phyloP scores from a whole-genome alignment of 2,797 vertebrate species.

The Tapera naevia region DNA sequence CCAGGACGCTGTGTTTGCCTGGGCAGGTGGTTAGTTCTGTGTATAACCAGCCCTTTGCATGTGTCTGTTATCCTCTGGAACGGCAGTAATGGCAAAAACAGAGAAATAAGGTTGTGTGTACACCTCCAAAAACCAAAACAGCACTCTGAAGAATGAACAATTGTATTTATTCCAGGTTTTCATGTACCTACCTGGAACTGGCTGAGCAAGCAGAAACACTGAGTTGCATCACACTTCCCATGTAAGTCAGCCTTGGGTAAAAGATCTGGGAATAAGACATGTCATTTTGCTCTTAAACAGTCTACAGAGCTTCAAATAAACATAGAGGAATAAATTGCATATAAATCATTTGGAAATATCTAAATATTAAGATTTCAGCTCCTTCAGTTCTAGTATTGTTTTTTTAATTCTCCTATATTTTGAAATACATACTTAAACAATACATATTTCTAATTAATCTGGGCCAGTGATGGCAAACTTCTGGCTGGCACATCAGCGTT shows the following conservation, averaged over 20 bases:
- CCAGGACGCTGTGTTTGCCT: background rate
- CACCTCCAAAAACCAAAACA: background rate
- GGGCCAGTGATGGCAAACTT: background rate
- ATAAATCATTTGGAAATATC: background rate
- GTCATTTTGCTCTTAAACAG: background rate
- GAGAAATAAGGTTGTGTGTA: background rate
- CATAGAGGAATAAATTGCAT: background rate
- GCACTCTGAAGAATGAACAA: background rate
- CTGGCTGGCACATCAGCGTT: fast-evolving
- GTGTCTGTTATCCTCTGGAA: background rate
- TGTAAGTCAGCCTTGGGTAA: background rate
- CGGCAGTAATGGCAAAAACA: background rate
- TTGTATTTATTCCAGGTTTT: background rate
- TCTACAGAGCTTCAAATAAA: background rate
- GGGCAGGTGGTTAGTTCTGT: background rate
- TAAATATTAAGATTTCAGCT: background rate
- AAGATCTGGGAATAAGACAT: background rate
- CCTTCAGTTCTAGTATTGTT: background rate
- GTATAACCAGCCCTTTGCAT: background rate
- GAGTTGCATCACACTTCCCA: background rate
- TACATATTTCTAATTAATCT: background rate
- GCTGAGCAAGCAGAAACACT: background rate
- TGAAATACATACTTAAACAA: background rate
- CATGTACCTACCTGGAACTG: background rate
- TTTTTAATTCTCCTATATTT: background rate